Conservation (phyloP, 2,113 vertebrate species). For the Ovis aries region ARS-UI_Ramb_v3.0 NC_056058.1:29766001-29766500, state of each 20-base stretch:
- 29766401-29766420: not conserved
- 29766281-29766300: not conserved
- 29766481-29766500: not conserved
- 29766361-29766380: conserved; percentile 10
- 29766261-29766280: not conserved
- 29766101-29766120: not conserved
- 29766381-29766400: not conserved
- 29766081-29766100: not conserved
- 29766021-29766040: not conserved
- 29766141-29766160: not conserved
- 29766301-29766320: not conserved
- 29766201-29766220: not conserved
- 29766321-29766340: not conserved
- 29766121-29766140: not conserved
- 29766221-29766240: not conserved
- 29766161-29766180: not conserved
- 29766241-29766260: not conserved
- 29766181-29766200: not conserved
- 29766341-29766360: not conserved
- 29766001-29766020: not conserved
- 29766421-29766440: conserved; percentile 8
- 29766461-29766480: not conserved
- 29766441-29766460: not conserved
- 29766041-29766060: not conserved
- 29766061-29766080: not conserved